Percentiles rank a stretch among this genome's conserved stretches.
Evolutionary conservation across 2,113 vertebrate species (phyloP).

Genomic region (Gopherus evgoodei): DNA sequence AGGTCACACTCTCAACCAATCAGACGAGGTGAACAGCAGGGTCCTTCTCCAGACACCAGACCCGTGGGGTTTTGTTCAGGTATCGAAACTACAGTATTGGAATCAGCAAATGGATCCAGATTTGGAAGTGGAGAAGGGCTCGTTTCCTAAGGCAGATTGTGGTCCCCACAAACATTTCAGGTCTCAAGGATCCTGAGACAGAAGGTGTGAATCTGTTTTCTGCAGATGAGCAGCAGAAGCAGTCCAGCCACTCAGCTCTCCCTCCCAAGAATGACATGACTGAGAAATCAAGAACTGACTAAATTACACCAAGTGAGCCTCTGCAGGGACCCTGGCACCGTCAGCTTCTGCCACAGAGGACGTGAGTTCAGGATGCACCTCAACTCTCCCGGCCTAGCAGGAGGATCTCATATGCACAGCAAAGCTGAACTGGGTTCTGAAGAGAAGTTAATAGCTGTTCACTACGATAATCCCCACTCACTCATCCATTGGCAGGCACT

Average conservation of each 20-base stretch:
- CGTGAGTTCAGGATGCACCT: not conserved
- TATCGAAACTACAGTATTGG: too few relatives aligned
- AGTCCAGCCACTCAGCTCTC: not conserved
- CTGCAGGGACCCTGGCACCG: not conserved
- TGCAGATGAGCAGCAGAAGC: not conserved
- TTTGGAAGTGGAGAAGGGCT: too few relatives aligned
- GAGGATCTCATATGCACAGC: not conserved
- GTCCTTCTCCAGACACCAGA: not conserved
- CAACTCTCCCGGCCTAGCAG: not conserved
- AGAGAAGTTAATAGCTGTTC: too few relatives aligned
- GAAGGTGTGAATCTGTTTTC: not conserved
- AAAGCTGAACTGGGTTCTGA: not conserved
- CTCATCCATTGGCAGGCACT: not conserved
- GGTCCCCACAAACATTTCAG: not conserved
- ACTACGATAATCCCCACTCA: too few relatives aligned
- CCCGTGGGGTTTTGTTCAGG: not conserved
- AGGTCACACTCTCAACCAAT: not conserved
- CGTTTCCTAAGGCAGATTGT: not conserved
- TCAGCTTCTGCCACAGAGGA: not conserved
- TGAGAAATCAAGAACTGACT: not conserved
- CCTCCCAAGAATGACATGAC: not conserved
- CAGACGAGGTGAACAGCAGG: not conserved
- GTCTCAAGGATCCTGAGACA: not conserved
- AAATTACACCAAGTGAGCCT: not conserved
- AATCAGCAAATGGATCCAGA: too few relatives aligned